Evolutionary conservation across 2,888 invertebrate species (phyloP).

Genomic region (Catocala fraxini): DNA sequence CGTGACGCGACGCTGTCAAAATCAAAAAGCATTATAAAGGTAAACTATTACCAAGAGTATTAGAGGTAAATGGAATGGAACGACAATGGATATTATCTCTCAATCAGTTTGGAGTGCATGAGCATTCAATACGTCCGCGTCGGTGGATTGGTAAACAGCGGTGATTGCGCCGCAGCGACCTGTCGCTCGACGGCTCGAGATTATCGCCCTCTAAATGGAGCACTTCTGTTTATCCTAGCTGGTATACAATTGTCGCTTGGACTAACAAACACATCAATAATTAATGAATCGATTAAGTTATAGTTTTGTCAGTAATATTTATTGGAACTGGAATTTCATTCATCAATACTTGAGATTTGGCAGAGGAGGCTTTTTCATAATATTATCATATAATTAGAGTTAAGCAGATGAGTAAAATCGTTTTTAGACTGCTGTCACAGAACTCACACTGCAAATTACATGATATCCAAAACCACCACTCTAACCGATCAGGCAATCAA

Average conservation of each 20-base stretch:
- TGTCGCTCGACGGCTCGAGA: slow-evolving; percentile 38
- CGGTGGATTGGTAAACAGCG: slow-evolving; percentile 33
- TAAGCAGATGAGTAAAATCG: too few species aligned
- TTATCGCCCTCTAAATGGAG: slow-evolving; percentile 67
- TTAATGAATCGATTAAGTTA: slow-evolving; percentile 14
- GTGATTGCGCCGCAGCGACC: slow-evolving; percentile 21
- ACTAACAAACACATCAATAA: slow-evolving; percentile 19
- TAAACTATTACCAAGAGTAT: slow-evolving; percentile 10
- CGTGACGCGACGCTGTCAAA: slow-evolving; percentile 18
- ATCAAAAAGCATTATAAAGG: slow-evolving; percentile 10
- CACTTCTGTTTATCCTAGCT: slow-evolving; percentile 59
- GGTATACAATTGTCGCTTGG: slow-evolving; percentile 25
- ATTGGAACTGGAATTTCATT: too few species aligned
- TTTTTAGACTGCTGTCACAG: too few species aligned
- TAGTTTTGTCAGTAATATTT: too few species aligned
- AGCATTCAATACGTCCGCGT: slow-evolving; percentile 41
- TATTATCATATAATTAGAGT: too few species aligned
- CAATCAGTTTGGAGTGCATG: slow-evolving; percentile 33
- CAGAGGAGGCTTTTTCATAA: too few species aligned
- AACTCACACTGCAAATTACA: too few species aligned
- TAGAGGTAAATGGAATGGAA: slow-evolving; percentile 29
- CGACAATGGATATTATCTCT: slow-evolving; percentile 24
- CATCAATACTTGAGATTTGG: too few species aligned
- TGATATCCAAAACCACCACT: too few species aligned
- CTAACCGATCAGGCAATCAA: too few species aligned